Evolutionary conservation across 92 coral and sea anemone genomes (phyloP), one percentile per base, ranked within the genome.

Genomic region (Bergia sp.): DNA sequence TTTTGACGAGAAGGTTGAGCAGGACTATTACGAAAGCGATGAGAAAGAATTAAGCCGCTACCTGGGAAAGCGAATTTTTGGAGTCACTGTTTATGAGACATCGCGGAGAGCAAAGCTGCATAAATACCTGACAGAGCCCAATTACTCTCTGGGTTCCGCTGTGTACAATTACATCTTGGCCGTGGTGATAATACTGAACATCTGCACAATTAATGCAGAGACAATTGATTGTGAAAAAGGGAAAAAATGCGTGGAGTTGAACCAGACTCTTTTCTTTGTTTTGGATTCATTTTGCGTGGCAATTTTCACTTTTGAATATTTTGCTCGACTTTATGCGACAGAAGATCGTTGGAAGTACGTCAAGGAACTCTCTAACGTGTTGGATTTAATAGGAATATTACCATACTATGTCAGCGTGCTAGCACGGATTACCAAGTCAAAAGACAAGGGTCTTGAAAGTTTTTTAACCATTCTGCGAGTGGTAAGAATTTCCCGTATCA

Each of bases 271-370:
- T 11, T 95, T 93, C 87, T 93, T 93, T 49, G 89, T 74, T 29
- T 74, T 92, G 13, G 98, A 95, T 55, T 95, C 98, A 13, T 85
- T 95, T 65, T 95, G 98, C 61, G 98, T 95, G 15, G 96, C 89
- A 20, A 95, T 95, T 23, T 95, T 95, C 73, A 92, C 98, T 13
- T 76, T 94, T 11, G 98, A 95, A 85, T 95, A 77, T 58, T 78
- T 90, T 42, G 90, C 98, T 6, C 90, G 98, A 43, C 89, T 95
- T 18, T 92, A 88, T 85, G 93, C 96, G 8, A 91, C 92, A 13
- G 95, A 94, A 37, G 49, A 90, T 71, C 93, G 98, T 37, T 37
- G 61, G 65, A 92, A 92, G 55, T 95, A 90, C 76, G 91, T 78
- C 61, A 90, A 90, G 40, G 92, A 95, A 40, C 47, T 86, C 44